Base-by-base conservation (phyloP, 2,888 invertebrate genomes). In the Dioctria rufipes region DNA sequence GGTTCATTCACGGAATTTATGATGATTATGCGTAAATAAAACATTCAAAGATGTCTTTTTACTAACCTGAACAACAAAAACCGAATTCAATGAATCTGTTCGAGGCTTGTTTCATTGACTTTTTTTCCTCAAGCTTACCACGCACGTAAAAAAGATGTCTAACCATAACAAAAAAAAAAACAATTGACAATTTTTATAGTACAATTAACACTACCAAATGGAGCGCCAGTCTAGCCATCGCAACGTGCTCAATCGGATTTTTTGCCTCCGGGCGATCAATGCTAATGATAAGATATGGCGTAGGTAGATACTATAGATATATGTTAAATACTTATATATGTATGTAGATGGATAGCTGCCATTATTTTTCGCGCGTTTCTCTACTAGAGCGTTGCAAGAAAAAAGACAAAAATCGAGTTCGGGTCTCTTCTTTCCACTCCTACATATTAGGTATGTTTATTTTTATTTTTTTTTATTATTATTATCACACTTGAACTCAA, bases 111-210 rank as follows among this genome's bases (percentile, higher is more conserved):
- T 69, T 69, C 69, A 69, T 51, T 69, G 69, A 69, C 69, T 69
- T 49, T 69, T 67, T 69, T 69, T 69, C 49, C 8, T 51, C 69
- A 69, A 69, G 69, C 49, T 69, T 25, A 25, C 25, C 69, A 69
- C 69, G 37, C 39, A 39, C 67, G 49, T 39, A 65, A 67, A 49
- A 69, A 69, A 49, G 51, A 8, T 37, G 11, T n/a, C 54, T 11
- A n/a, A 4, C 11, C 54, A 8, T 6, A 46, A 46, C n/a, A 54
- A 54, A 11, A 42, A 73, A 73, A 60, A 73, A 54, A 73, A 60
- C 54, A 73, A 73, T 73, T 73, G 73, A 73, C 73, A 73, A 73
- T 73, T 73, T 73, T 73, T 73, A 73, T 73, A 73, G 73, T 54
- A 73, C 73, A 73, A 73, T 73, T 73, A 73, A 73, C 73, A 73